Percentiles rank a stretch among this genome's conserved stretches.
Evolutionary conservation across 2,113 vertebrate species (phyloP).

Genomic region (Myodes glareolus): DNA sequence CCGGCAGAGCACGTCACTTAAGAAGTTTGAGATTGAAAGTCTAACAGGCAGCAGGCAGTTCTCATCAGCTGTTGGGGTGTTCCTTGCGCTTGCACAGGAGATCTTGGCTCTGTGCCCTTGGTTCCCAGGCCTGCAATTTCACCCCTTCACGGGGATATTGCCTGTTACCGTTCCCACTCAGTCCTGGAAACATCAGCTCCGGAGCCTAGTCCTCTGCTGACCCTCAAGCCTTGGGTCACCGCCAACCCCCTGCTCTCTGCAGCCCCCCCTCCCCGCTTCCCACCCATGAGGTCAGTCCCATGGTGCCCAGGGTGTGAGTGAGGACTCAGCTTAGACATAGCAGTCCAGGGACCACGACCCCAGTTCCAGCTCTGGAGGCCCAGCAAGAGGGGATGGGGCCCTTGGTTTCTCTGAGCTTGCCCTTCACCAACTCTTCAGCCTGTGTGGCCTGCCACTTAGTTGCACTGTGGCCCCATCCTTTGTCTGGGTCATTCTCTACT

Average conservation of each 20-base stretch:
- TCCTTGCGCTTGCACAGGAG: rapidly evolving
- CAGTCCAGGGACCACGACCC: rapidly evolving
- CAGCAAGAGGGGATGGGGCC: too few species aligned
- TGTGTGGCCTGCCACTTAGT: not conserved
- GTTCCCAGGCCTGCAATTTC: not conserved
- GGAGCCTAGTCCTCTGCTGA: not conserved
- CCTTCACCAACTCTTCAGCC: not conserved
- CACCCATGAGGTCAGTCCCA: not conserved
- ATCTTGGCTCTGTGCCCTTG: rapidly evolving
- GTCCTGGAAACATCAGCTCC: rapidly evolving
- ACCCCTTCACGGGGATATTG: rapidly evolving
- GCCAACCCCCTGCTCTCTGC: rapidly evolving
- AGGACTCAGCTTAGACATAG: not conserved
- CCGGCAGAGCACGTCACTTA: not conserved
- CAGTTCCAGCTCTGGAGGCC: rapidly evolving
- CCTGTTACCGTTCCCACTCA: not conserved
- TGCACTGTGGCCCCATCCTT: not conserved
- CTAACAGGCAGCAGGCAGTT: not conserved
- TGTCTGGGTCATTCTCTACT: rapidly evolving
- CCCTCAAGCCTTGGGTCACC: not conserved
- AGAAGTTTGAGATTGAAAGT: not conserved
- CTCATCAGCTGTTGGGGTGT: not conserved
- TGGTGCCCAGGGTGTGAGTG: rapidly evolving
- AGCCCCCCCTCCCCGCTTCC: rapidly evolving
- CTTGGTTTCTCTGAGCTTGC: not conserved